phyloP scores from a whole-genome alignment of 1,140 invertebrate genomes.

The Drosophila bipectinata region DNA sequence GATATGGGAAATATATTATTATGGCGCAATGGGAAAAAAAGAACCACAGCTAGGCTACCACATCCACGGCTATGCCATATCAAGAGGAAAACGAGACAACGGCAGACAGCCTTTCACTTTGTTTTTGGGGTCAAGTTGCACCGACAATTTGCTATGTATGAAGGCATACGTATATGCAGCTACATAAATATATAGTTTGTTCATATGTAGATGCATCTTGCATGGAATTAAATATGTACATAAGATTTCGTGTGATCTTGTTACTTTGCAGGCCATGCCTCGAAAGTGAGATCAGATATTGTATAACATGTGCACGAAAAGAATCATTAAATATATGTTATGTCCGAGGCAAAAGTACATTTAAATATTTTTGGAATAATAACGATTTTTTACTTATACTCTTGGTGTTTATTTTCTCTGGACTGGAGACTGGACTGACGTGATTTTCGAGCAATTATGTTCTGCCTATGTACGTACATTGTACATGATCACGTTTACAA shows the following conservation, averaged over 20 bases:
- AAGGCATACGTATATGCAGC: not conserved
- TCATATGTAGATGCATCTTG: slow-evolving; percentile 31
- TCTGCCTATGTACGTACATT: slow-evolving; percentile 23
- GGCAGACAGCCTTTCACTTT: slow-evolving; percentile 64
- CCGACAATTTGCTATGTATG: slow-evolving; percentile 20
- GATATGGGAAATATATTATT: slow-evolving; percentile 27
- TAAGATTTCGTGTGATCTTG: slow-evolving; percentile 14
- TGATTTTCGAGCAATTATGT: slow-evolving; percentile 21
- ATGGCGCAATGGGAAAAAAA: slow-evolving; percentile 18
- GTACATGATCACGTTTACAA: slow-evolving; percentile 50
- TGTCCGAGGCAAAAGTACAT: not conserved
- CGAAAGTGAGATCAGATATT: slow-evolving; percentile 9
- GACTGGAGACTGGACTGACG: slow-evolving; percentile 6
- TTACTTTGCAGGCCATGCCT: not conserved
- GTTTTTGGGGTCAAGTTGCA: slow-evolving; percentile 47
- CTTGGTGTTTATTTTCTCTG: slow-evolving; percentile 9
- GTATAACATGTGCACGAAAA: slow-evolving; percentile 5
- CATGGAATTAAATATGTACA: slow-evolving; percentile 9
- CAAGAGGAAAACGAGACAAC: slow-evolving; percentile 11
- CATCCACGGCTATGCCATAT: slow-evolving; percentile 8
- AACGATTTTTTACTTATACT: not conserved
- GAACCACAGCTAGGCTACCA: slow-evolving; percentile 19
- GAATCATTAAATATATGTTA: not conserved
- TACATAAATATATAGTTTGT: slow-evolving; percentile 15
- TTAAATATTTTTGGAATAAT: slow-evolving; percentile 3